Conservation (phyloP, 2,888 invertebrate genomes). For the Drosophila multiciliata region DNA sequence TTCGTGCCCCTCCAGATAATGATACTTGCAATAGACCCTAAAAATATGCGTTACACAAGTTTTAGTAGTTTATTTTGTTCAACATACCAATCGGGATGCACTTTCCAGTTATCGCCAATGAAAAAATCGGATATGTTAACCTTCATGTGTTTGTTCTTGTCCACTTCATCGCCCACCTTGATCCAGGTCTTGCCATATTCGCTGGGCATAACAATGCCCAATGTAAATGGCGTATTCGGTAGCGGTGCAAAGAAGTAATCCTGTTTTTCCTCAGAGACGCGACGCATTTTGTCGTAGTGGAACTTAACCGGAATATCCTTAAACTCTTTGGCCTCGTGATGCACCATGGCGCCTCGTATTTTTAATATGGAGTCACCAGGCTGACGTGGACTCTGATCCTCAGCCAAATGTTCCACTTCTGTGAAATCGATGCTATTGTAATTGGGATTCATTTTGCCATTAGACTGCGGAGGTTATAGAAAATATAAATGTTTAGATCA, state of each 20-base stretch:
- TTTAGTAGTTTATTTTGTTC: not conserved
- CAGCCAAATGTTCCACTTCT: slow-evolving; percentile 95
- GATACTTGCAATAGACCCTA: slow-evolving; percentile 95
- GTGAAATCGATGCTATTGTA: slow-evolving; percentile 98
- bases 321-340: slow-evolving; percentile 88
- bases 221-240: slow-evolving; percentile 93
- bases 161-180: slow-evolving; percentile 91
- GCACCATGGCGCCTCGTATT: slow-evolving; percentile 89
- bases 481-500: not conserved
- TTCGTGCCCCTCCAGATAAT: slow-evolving; percentile 92
- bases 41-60: not conserved
- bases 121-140: slow-evolving; percentile 91
- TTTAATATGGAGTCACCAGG: slow-evolving; percentile 87
- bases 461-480: slow-evolving; percentile 54
- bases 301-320: slow-evolving; percentile 90
- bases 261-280: slow-evolving; percentile 91
- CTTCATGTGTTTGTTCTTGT: slow-evolving; percentile 88
- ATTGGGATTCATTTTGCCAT: slow-evolving; percentile 90
- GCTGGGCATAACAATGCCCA: slow-evolving; percentile 93
- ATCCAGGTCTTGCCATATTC: slow-evolving; percentile 88
- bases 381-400: slow-evolving; percentile 88
- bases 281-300: slow-evolving; percentile 94
- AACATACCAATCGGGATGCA: slow-evolving; percentile 93
- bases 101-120: slow-evolving; percentile 89
- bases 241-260: slow-evolving; percentile 94